Conservation (phyloP, 2,888 invertebrate genomes). For the Rhabditoides inermis region DNA sequence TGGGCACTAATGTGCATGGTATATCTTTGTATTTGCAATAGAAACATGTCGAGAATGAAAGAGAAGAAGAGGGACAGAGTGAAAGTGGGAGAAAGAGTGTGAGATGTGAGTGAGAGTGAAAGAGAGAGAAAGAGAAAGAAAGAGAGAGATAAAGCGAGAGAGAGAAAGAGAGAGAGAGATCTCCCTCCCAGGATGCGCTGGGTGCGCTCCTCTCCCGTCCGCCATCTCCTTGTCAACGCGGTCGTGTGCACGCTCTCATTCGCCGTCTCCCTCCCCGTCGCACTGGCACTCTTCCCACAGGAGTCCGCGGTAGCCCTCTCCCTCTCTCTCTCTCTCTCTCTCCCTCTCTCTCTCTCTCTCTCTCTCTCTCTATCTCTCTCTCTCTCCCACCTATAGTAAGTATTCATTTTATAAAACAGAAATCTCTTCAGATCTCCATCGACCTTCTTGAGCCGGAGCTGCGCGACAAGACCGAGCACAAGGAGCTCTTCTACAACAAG, state of each 20-base stretch:
- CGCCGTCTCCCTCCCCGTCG: constrained; percentile 56
- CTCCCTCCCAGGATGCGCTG: too few species aligned
- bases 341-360: background rate
- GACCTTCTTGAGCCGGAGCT: constrained; percentile 19
- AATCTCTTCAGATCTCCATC: constrained; percentile 16
- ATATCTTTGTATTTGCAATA: too few species aligned
- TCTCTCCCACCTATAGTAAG: too few species aligned
- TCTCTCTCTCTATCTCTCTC: background rate
- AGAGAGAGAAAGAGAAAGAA: too few species aligned
- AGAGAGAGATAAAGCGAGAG: too few species aligned
- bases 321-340: background rate
- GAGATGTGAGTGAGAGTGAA: too few species aligned
- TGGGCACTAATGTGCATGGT: constrained; percentile 46
- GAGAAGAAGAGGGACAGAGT: too few species aligned
- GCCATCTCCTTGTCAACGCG: constrained; percentile 55
- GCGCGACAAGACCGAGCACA: constrained; percentile 12
- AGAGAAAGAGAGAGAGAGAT: too few species aligned
- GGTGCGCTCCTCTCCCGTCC: constrained; percentile 51
- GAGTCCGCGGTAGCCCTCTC: constrained; percentile 32
- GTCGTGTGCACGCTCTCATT: constrained; percentile 55
- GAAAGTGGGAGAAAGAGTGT: too few species aligned
- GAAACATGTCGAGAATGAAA: too few species aligned
- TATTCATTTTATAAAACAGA: background rate
- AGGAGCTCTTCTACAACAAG: constrained; percentile 28
- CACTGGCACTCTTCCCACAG: constrained; percentile 58